phyloP scores from a whole-genome alignment of 2,113 vertebrate species.

The Rhea americana region DNA sequence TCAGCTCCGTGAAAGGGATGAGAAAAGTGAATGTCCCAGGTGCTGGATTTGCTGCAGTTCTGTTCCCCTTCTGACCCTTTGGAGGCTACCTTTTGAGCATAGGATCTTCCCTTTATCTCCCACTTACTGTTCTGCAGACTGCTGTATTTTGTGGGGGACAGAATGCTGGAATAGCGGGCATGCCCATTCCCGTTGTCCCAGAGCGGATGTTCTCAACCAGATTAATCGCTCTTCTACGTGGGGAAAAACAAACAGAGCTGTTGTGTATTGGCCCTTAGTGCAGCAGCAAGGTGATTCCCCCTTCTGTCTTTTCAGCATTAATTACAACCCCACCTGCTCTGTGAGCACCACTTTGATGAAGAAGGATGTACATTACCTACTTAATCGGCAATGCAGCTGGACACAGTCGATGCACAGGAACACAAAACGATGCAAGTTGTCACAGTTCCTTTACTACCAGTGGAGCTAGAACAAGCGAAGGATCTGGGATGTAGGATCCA shows the following conservation, averaged over 20 bases:
- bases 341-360: neutral
- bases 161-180: neutral
- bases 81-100: neutral
- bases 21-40: neutral
- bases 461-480: neutral
- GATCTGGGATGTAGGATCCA: neutral
- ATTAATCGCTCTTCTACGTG: neutral
- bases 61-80: neutral
- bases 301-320: neutral
- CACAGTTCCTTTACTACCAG: accelerated
- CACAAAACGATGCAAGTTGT: neutral
- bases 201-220: neutral
- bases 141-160: neutral
- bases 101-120: neutral
- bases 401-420: neutral
- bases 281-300: neutral
- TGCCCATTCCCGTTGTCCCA: neutral
- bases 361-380: neutral
- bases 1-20: neutral
- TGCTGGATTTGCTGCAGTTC: neutral
- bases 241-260: neutral
- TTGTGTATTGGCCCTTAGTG: neutral
- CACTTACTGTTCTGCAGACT: neutral
- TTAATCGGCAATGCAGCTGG: neutral
- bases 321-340: neutral